These are phyloP conservation scores for Baronia brevicornis DNA, from an alignment of 2,888 invertebrate species.

Conservation along the genomic window DNA sequence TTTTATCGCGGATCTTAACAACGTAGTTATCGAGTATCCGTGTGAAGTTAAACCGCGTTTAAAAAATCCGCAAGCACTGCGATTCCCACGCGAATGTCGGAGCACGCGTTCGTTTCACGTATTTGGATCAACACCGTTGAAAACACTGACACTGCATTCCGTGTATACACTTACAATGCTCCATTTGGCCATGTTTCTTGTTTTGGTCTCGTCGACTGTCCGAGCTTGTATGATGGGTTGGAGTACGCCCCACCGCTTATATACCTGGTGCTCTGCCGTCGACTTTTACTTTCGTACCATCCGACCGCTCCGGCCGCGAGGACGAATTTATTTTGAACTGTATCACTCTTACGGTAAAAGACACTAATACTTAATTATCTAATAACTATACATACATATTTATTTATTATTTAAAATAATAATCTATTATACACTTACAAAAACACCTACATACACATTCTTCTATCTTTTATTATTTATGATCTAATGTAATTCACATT, in stretches of 20 bases:
- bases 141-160: slow-evolving; percentile 55
- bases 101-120: slow-evolving; percentile 1
- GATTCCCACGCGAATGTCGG: slow-evolving; percentile 6
- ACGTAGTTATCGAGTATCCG: too few species aligned
- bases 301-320: slow-evolving; percentile 37
- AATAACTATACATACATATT: too few species aligned
- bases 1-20: too few species aligned
- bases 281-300: slow-evolving; percentile 66
- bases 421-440: too few species aligned
- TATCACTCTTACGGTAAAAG: slow-evolving; percentile 33
- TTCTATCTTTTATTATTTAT: too few species aligned
- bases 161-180: slow-evolving; percentile 57
- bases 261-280: slow-evolving; percentile 56
- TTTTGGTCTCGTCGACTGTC: slow-evolving; percentile 39
- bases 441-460: too few species aligned
- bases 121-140: slow-evolving; percentile 16
- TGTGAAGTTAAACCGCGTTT: background rate
- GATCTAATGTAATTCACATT: too few species aligned
- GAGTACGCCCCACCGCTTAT: slow-evolving; percentile 43
- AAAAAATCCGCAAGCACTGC: slow-evolving; percentile 4
- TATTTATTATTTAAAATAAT: too few species aligned
- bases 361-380: slow-evolving; percentile 5
- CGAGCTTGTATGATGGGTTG: slow-evolving; percentile 52
- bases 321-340: slow-evolving; percentile 55
- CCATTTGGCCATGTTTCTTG: slow-evolving; percentile 63